Conservation (phyloP, 1,140 invertebrate species). For the Prorops nasuta region DNA sequence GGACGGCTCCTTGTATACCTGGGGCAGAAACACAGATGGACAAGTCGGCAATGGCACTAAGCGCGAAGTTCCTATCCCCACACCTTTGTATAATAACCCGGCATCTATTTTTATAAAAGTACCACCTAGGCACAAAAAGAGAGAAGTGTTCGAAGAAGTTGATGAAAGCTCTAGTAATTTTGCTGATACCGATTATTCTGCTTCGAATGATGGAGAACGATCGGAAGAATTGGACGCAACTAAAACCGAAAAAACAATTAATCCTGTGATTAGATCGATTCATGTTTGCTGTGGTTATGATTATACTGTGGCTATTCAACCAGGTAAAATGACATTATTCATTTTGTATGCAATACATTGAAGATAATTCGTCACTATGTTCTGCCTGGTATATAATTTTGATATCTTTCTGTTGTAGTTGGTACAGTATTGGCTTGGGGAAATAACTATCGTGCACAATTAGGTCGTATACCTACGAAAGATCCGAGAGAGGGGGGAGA, state of each 20-base stretch:
- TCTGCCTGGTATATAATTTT: too few relatives aligned
- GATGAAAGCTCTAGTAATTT: conserved; percentile 12
- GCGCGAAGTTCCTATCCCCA: conserved; percentile 53
- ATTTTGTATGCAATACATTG: background rate
- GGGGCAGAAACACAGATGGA: conserved; percentile 71
- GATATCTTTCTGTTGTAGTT: conserved; percentile 24
- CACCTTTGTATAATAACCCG: conserved; percentile 31
- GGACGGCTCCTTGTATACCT: conserved; percentile 66
- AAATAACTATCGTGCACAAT: conserved; percentile 45
- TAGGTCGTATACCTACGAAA: conserved; percentile 43
- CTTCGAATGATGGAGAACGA: background rate
- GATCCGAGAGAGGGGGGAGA: conserved; percentile 33
- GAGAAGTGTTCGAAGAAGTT: conserved; percentile 19
- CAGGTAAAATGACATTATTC: conserved; percentile 41
- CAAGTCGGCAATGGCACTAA: conserved; percentile 67
- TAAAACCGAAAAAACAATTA: conserved; percentile 37
- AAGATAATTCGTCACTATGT: background rate
- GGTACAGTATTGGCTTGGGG: conserved; percentile 52
- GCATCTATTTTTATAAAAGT: conserved; percentile 36
- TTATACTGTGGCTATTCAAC: conserved; percentile 71
- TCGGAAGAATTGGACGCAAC: conserved; percentile 10
- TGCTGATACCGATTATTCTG: conserved; percentile 9
- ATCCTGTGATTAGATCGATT: conserved; percentile 43
- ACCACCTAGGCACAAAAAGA: conserved; percentile 29
- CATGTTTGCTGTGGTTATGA: conserved; percentile 68